Evolutionary conservation across 2,113 vertebrate genomes (phyloP).

Genomic region (Muntiacus muntjak): DNA sequence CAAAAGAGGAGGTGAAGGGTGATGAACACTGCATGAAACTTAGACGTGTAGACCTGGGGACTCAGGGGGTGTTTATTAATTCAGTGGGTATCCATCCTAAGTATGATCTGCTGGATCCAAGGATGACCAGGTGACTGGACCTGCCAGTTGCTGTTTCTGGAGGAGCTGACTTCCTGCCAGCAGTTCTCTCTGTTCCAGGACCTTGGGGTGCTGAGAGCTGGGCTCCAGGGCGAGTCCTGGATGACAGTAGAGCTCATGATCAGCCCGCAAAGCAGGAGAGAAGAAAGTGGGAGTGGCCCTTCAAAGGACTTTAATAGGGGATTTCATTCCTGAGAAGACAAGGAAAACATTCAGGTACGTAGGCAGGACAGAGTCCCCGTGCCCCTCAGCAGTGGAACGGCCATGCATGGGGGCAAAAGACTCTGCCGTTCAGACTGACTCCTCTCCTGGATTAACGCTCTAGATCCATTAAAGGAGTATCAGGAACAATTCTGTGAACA

Average conservation of each 20-base stretch:
- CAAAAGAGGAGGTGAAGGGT: rapidly evolving
- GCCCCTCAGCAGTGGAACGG: not conserved
- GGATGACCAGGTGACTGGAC: rapidly evolving
- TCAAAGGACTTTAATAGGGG: not conserved
- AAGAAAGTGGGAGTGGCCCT: not conserved
- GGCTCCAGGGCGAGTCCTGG: too few species aligned
- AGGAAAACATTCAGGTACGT: rapidly evolving
- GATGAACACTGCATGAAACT: rapidly evolving
- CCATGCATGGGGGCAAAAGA: rapidly evolving
- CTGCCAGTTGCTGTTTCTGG: not conserved
- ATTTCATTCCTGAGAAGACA: not conserved
- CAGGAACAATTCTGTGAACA: slow-evolving; percentile 27
- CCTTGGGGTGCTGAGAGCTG: rapidly evolving
- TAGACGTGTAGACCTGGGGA: rapidly evolving
- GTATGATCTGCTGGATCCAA: too few species aligned
- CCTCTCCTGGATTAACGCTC: not conserved
- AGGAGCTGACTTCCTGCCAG: not conserved
- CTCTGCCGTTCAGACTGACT: rapidly evolving
- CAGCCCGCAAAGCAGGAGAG: too few species aligned
- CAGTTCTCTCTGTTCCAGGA: not conserved
- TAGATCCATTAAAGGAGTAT: slow-evolving; percentile 11
- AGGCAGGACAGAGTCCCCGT: rapidly evolving
- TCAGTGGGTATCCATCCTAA: rapidly evolving
- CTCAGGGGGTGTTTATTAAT: not conserved
- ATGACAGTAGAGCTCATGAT: rapidly evolving